These are phyloP conservation scores for Homalodisca vitripennis DNA, from an alignment of 1,140 invertebrate genomes.

Conservation along the genomic window DNA sequence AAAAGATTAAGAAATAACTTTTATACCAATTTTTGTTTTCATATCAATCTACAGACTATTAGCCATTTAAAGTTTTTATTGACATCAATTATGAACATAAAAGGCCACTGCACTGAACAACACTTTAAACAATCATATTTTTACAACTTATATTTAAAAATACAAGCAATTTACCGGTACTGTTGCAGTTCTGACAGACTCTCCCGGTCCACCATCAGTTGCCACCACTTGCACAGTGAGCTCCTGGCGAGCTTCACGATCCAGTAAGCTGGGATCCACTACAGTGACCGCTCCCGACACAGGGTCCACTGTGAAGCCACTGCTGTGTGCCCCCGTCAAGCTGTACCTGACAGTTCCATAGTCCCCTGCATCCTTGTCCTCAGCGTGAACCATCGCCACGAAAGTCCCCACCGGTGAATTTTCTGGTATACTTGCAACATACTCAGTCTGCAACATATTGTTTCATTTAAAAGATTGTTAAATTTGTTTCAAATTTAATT, in stretches of 20 bases:
- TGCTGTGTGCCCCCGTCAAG: slow-evolving; percentile 68
- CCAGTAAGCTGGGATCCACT: slow-evolving; percentile 67
- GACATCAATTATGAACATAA: too few species aligned
- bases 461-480: too few species aligned
- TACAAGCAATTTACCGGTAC: slow-evolving; percentile 69
- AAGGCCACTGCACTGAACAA: too few species aligned
- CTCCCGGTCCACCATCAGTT: slow-evolving; percentile 70
- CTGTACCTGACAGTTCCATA: slow-evolving; percentile 75
- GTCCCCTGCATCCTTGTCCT: slow-evolving; percentile 70
- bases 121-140: too few species aligned
- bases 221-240: slow-evolving; percentile 77
- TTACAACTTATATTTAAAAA: too few species aligned
- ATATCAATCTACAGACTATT: too few species aligned
- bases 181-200: slow-evolving; percentile 63
- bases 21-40: too few species aligned
- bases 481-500: too few species aligned
- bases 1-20: too few species aligned
- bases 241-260: slow-evolving; percentile 70
- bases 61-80: too few species aligned
- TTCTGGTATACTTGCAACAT: slow-evolving; percentile 70
- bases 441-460: slow-evolving; percentile 54
- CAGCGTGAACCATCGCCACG: slow-evolving; percentile 67
- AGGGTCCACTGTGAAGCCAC: slow-evolving; percentile 68
- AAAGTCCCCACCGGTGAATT: slow-evolving; percentile 68
- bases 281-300: slow-evolving; percentile 77